Evolutionary conservation across 2,113 vertebrate genomes (phyloP), one percentile per base, ranked within the genome.

Genomic region (Carassius auratus): DNA sequence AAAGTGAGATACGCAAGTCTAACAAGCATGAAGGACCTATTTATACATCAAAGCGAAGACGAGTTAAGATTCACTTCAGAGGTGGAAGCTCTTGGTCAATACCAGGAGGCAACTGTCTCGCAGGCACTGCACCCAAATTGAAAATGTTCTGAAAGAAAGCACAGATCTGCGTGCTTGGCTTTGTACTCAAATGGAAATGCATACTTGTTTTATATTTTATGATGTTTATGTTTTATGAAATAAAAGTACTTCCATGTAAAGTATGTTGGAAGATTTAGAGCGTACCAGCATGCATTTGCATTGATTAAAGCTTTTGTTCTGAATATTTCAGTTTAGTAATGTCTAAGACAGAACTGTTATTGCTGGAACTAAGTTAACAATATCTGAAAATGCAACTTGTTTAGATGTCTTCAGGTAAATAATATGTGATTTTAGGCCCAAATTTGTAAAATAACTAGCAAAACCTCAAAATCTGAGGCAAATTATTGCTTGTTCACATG

Each of bases 1-100:
- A 91, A 90, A 92, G 90, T 19, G 62, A 86, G 77, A 87, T 73
- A 81, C 69, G 78, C 45, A 36, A 75, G 84, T 76, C 84, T 89
- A 86, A 87, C 83, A 87, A 69, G 84, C 88, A 82, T 86, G 88
- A 89, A 89, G 86, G 84, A 62, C 80, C 83, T 83, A 78, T 87
- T 86, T 89, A 81, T 86, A 87, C 86, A 89, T 89, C 88, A 87
- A 83, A 89, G 52, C 61, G 36, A 36, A 73, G 81, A 84, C 68
- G 86, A 57, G 68, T 80, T 85, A 69, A 86, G 88, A 83, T 85
- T 79, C 79, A 69, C 79, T 82, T 74, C 45, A 71, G 79, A 83
- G 81, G 81, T 57, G 30, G 81, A 73, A 42, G 79, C 76, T 82
- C 38, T 66, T 76, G 66, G 80, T 79, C 80, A 73, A 66, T 74